Percentiles rank a stretch among this genome's conserved stretches.
Evolutionary conservation across 2,888 invertebrate species (phyloP).

Genomic region (Andrena bucephala): DNA sequence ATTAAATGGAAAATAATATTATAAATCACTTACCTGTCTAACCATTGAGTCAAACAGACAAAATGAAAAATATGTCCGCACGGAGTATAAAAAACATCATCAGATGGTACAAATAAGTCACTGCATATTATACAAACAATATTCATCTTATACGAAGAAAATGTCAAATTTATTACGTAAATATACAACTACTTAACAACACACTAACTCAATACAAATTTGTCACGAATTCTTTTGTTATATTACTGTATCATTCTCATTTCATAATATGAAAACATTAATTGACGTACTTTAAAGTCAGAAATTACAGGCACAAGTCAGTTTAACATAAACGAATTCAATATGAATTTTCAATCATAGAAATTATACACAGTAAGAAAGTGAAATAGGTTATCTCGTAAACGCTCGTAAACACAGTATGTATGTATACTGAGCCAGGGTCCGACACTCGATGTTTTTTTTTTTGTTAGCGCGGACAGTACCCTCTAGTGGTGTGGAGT

Average conservation of each 20-base stretch:
- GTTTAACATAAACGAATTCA: too few species aligned
- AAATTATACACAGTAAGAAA: too few species aligned
- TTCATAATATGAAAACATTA: background rate
- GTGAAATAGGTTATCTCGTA: too few species aligned
- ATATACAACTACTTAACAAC: background rate
- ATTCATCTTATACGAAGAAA: slow-evolving; percentile 70
- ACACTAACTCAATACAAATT: background rate
- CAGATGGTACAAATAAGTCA: slow-evolving; percentile 69
- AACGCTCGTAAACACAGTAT: too few species aligned
- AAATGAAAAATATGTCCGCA: slow-evolving; percentile 80
- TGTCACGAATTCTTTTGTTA: background rate
- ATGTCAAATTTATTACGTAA: background rate
- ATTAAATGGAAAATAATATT: slow-evolving; percentile 1
- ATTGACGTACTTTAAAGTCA: too few species aligned
- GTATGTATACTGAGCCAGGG: too few species aligned
- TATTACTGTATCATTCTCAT: background rate
- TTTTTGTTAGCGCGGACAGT: too few species aligned
- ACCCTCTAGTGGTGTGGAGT: too few species aligned
- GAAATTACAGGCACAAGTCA: too few species aligned
- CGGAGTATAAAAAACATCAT: slow-evolving; percentile 76
- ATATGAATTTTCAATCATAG: too few species aligned
- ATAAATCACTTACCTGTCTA: slow-evolving; percentile 70
- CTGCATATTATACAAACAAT: slow-evolving; percentile 78
- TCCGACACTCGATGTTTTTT: too few species aligned
- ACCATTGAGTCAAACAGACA: slow-evolving; percentile 75